Conservation (phyloP, 2,888 invertebrate species). For the Eilema caniola region DNA sequence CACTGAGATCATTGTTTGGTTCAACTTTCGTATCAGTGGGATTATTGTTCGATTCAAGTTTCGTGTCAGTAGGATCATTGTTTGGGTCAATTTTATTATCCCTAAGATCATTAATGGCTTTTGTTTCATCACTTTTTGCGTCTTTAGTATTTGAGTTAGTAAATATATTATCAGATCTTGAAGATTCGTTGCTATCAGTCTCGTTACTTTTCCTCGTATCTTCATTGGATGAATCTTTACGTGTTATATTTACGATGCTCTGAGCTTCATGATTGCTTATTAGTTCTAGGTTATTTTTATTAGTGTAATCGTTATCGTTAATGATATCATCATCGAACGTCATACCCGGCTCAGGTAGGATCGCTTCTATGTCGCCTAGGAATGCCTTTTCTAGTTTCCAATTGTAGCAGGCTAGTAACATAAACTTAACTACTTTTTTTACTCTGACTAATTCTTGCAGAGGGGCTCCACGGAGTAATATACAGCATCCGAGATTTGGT, state of each 20-base stretch:
- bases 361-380: constrained; percentile 93
- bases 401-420: constrained; percentile 95
- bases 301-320: constrained; percentile 46
- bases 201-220: constrained; percentile 44
- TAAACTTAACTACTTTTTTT: constrained; percentile 93
- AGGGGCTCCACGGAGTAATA: constrained; percentile 93
- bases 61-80: constrained; percentile 25
- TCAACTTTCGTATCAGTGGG: constrained; percentile 24
- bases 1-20: constrained; percentile 18
- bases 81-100: no score
- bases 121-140: constrained; percentile 20
- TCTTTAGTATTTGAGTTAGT: constrained; percentile 37
- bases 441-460: constrained; percentile 92
- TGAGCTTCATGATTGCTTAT: constrained; percentile 30
- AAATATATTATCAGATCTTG: constrained; percentile 50
- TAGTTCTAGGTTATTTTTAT: constrained; percentile 29
- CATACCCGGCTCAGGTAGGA: constrained; percentile 78
- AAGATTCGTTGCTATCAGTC: constrained; percentile 51
- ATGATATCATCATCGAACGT: constrained; percentile 70
- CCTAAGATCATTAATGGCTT: no score
- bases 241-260: constrained; percentile 17
- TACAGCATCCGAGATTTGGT: constrained; percentile 94
- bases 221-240: constrained; percentile 30
- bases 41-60: constrained; percentile 10
- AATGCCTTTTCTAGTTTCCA: constrained; percentile 97